Base-by-base conservation (phyloP, 2,113 vertebrate genomes). In the Zeus faber region DNA sequence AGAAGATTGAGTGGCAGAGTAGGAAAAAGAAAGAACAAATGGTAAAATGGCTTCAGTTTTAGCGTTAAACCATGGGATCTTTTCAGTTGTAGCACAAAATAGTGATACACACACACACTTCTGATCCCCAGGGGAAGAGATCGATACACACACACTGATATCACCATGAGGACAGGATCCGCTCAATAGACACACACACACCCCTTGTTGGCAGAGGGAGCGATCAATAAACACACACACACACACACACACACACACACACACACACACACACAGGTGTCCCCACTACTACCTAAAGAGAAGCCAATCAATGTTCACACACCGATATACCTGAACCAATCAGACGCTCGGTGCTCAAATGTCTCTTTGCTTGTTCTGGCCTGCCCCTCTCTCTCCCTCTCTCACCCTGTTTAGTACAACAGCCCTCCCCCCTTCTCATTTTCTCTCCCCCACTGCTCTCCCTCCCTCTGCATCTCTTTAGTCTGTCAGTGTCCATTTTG, bases 211-310 rank as follows among this genome's bases (percentile, higher is more conserved):
- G 53, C 58, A 26, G 58, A 56, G 50, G 50, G 23, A 21, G 31
- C 44, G 56, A 80, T 87, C 85, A 71, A 85, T 84, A 80, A 76
- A 84, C 78, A 77, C 68, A 35, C 49, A 65, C 35, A 35, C 60
- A 78, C 70, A 85, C n/a, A n/a, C n/a, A 61, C 58, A 64, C 22
- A 58, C 37, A 62, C 62, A 22, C 44, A 48, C 61, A 85, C 82
- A 80, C 74, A 84, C 78, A 77, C 68, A 35, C 49, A 65, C 35
- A 35, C 60, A 78, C 70, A 85, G 79, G 82, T 84, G 76, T 85
- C 82, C 69, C 65, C 46, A 5, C 62, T 58, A 39, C 75, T 70
- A 72, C 71, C 80, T 77, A 71, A 70, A 76, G 60, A 65, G 63
- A 53, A 39, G 56, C 79, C 76, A 76, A 84, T 87, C 75, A 74